Conservation (phyloP, 2,797 vertebrate genomes). For the Melanogrammus aeglefinus region DNA sequence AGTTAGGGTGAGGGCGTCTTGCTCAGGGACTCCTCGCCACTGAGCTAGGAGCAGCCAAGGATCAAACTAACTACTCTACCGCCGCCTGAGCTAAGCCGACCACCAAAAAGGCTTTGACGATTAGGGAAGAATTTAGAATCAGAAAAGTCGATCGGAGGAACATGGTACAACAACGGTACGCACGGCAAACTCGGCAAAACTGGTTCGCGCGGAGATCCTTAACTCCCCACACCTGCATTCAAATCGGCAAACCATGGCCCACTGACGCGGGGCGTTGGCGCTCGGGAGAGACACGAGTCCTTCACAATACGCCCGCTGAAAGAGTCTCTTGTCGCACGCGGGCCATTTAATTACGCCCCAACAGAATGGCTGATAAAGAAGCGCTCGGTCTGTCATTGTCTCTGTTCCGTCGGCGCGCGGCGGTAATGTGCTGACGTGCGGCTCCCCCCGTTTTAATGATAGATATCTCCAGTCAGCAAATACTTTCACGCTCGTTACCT, state of each 20-base stretch:
- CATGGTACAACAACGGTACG: too few species aligned
- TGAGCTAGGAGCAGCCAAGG: too few species aligned
- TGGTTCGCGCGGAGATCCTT: background rate
- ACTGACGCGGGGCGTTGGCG: background rate
- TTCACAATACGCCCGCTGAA: background rate
- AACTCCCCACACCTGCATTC: too few species aligned
- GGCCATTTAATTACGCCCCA: slow-evolving; percentile 24
- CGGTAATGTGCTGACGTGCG: slow-evolving; percentile 43
- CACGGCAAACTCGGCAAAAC: background rate
- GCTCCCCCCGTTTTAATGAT: slow-evolving; percentile 46
- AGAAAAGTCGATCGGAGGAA: background rate
- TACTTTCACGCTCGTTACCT: slow-evolving; percentile 58
- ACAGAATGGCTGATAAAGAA: slow-evolving; percentile 11
- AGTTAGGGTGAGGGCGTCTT: too few species aligned
- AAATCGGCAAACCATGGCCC: too few species aligned
- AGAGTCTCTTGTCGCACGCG: background rate
- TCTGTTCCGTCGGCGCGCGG: slow-evolving; percentile 18
- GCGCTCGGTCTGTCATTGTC: slow-evolving; percentile 17
- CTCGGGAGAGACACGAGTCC: background rate
- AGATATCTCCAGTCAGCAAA: slow-evolving; percentile 56
- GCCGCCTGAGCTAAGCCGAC: too few species aligned
- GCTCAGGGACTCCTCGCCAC: too few species aligned
- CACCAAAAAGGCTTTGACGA: too few species aligned
- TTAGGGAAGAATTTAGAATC: too few species aligned
- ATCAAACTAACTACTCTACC: too few species aligned